phyloP scores from a whole-genome alignment of 37 sponge, comb jelly and placozoan genomes.

The Trichoplax adhaerens region DNA sequence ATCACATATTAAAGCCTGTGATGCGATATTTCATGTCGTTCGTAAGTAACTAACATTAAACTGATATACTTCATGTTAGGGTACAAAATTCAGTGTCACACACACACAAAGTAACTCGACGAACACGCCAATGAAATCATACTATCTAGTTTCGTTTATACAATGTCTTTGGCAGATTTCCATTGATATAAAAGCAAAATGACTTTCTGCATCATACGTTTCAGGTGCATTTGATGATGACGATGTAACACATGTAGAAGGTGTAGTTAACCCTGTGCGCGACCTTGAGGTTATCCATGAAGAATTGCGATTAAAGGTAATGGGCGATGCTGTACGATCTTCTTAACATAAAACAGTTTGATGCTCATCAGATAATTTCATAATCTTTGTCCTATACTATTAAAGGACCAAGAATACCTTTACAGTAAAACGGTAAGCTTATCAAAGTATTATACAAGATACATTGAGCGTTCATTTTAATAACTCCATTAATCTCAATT shows the following conservation, averaged over 20 bases:
- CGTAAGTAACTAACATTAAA: conserved; percentile 24
- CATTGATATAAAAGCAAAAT: no score
- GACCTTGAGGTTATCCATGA: conserved; percentile 85
- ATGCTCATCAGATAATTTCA: background rate
- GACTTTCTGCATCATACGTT: background rate
- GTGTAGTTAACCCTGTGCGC: conserved; percentile 84
- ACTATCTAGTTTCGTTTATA: no score
- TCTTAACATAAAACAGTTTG: background rate
- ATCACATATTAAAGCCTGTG: conserved; percentile 85
- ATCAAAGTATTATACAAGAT: background rate
- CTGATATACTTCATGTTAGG: background rate
- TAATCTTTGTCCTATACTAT: background rate
- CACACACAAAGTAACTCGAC: no score
- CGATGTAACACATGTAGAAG: conserved; percentile 93
- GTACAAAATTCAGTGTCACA: background rate
- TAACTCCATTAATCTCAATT: background rate
- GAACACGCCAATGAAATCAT: no score
- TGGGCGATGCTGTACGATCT: background rate
- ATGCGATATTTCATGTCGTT: conserved; percentile 78
- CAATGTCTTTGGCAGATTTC: no score
- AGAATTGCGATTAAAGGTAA: conserved; percentile 60
- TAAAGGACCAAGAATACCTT: conserved; percentile 52
- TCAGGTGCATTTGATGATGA: conserved; percentile 89
- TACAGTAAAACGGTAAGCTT: conserved; percentile 21
- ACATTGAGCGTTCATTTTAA: background rate